Conservation (phyloP, 23 tunicate species). For the Phallusia fumigata region DNA sequence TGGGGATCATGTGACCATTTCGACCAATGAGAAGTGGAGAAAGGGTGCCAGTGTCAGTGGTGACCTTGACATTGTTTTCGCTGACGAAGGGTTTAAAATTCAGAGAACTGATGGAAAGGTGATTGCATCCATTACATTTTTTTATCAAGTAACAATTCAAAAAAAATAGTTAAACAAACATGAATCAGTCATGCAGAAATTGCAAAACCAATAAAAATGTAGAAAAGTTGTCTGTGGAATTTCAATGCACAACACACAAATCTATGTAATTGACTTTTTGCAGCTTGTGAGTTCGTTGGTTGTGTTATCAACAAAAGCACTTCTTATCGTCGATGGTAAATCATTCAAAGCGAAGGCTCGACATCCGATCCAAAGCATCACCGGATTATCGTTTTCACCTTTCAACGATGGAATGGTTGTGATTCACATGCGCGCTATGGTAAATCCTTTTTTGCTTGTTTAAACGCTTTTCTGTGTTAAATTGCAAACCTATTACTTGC, state of each 20-base stretch:
- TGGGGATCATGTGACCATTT: slow-evolving; percentile 71
- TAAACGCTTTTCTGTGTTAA: too few relatives aligned
- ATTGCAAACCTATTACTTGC: too few relatives aligned
- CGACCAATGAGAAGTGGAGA: slow-evolving; percentile 66
- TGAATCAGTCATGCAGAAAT: too few relatives aligned
- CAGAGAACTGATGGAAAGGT: slow-evolving; percentile 78
- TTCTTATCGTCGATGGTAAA: slow-evolving; percentile 50
- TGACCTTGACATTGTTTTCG: slow-evolving; percentile 48
- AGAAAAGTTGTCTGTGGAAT: too few relatives aligned
- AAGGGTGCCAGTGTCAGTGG: slow-evolving; percentile 48
- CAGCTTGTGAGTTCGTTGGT: slow-evolving; percentile 55
- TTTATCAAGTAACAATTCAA: too few relatives aligned
- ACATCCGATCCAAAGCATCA: slow-evolving; percentile 33
- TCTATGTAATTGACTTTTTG: background rate
- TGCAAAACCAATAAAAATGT: too few relatives aligned
- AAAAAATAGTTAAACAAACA: too few relatives aligned
- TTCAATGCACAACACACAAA: too few relatives aligned
- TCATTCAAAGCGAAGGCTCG: slow-evolving; percentile 42
- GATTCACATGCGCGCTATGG: slow-evolving; percentile 43
- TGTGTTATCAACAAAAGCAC: slow-evolving; percentile 40
- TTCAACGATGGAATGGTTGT: slow-evolving; percentile 76
- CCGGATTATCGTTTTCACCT: slow-evolving; percentile 66
- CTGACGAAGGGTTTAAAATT: slow-evolving; percentile 89
- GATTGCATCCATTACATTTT: too few relatives aligned
- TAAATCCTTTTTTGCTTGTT: too few relatives aligned